Base-by-base conservation (phyloP, 2,113 vertebrate genomes). In the Lophura nycthemera region DNA sequence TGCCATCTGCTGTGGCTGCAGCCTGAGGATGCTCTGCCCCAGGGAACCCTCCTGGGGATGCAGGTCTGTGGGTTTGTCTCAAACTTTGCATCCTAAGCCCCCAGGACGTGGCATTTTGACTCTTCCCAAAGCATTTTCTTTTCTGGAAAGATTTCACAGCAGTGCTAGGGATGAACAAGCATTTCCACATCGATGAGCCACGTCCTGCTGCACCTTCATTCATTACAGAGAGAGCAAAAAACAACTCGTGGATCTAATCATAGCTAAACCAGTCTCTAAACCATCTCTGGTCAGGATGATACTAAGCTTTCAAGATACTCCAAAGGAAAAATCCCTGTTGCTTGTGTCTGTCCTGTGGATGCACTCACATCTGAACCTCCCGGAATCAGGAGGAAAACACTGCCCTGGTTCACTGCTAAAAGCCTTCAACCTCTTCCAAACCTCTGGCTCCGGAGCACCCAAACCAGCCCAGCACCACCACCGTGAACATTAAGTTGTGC, bases 201-300 rank as follows among this genome's bases (percentile, higher is more conserved):
- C 0, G 0, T 73, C 81, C 65, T 0, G 0, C 65, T 0, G 0
- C 0, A 0, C 32, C 50, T 83, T 74, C 15, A 3, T 38, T 87
- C n/a, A 4, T 19, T 17, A 54, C 4, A 84, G 74, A 72, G 36
- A 59, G 20, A 16, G 65, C 36, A 70, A 72, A 84, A 59, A 8
- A 12, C 42, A 43, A 12, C 25, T 40, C 24, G 1, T 1, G 17
- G 21, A 24, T 14, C 64, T 65, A 25, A 30, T 34, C n/a, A 8
- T 0, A 9, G 43, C 74, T 71, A 54, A 74, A 45, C 7, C 25
- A 25, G 48, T 84, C 56, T 25, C 50, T 43, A 43, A 27, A 34
- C 8, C 9, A 9, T 13, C 54, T 29, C 66, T 59, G 13, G 12
- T 64, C 48, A 45, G 74, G 42, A 25, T 16, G 52, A 72, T 81